phyloP scores from a whole-genome alignment of 2,888 invertebrate genomes.

The Mythimna ferrago region DNA sequence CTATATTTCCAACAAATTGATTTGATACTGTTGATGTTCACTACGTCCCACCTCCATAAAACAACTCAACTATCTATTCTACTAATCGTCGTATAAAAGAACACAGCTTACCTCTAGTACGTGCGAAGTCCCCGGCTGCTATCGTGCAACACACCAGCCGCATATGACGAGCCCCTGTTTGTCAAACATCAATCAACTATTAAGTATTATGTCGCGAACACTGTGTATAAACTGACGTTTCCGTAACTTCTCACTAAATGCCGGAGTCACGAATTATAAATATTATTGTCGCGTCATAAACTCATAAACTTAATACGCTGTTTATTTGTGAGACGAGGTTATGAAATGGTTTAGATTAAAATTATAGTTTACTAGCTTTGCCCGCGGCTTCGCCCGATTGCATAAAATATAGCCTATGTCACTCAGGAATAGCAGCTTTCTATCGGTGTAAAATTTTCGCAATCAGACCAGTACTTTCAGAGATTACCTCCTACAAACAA shows the following conservation, averaged over 20 bases:
- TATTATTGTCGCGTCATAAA: conserved; percentile 22
- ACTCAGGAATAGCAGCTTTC: no score
- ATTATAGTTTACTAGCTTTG: background rate
- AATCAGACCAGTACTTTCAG: no score
- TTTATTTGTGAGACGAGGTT: conserved; percentile 7
- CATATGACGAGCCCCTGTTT: conserved; percentile 69
- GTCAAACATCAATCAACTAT: conserved; percentile 67
- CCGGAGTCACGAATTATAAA: conserved; percentile 35
- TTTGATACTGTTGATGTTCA: background rate
- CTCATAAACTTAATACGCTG: conserved; percentile 8
- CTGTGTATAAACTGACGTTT: conserved; percentile 44
- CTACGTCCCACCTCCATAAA: background rate
- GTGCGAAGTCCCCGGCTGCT: conserved; percentile 62
- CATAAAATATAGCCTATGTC: no score
- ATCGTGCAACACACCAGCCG: conserved; percentile 65
- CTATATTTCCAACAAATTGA: background rate
- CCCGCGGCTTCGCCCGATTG: no score
- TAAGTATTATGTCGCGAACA: conserved; percentile 60
- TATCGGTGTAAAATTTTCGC: no score
- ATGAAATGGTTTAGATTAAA: background rate
- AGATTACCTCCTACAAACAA: no score
- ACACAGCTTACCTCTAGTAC: conserved; percentile 56
- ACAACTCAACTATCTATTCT: background rate
- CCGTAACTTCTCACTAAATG: conserved; percentile 47
- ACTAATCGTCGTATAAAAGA: no score